Base-by-base conservation (phyloP, 2,888 invertebrate species). In the Zhuqinia jingwanae region DNA sequence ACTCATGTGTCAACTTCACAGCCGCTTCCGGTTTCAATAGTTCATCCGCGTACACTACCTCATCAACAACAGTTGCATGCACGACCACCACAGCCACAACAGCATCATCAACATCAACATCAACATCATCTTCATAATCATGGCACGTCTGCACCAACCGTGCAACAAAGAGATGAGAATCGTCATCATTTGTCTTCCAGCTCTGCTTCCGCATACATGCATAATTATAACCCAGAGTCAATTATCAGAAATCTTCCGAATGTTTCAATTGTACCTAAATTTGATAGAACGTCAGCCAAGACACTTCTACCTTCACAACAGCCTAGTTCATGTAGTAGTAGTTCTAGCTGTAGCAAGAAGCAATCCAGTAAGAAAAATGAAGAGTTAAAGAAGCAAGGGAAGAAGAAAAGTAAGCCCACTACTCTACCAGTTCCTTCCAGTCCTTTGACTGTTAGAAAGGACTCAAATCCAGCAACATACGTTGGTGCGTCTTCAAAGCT, bases 251-350 rank as follows among this genome's bases (percentile, higher is more conserved):
- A 88, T 80, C 88, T 91, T 81, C 91, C 91, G 58, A 91, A 91
- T 80, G 90, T 90, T 5, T 91, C 91, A 5, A 91, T 91, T 76
- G 91, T 91, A 25, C 91, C 91, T 65, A 88, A 87, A 70, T 91
- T 91, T 79, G 90, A 91, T 77, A 85, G 91, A 77, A 89, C 88
- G 75, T 88, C 90, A 0, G 86, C 53, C 5, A 80, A 76, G 45
- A 81, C 80, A 8, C 86, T 80, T 17, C 56, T 81, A 3, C 86
- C 86, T 68, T 68, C 84, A 1, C 80, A 80, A 22, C 45, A 85
- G 30, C 60, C 85, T 56, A 53, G 53, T 22, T 53, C 81, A 17
- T 45, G 75, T 25, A 73, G 84, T n/a, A 53, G 80, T 0, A 50
- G 73, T 81, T 76, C 80, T 13, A 70, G 30, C 27, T 50, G 65